phyloP scores from a whole-genome alignment of 2,797 vertebrate genomes.

The Lepilemur ruficaudatus region DNA sequence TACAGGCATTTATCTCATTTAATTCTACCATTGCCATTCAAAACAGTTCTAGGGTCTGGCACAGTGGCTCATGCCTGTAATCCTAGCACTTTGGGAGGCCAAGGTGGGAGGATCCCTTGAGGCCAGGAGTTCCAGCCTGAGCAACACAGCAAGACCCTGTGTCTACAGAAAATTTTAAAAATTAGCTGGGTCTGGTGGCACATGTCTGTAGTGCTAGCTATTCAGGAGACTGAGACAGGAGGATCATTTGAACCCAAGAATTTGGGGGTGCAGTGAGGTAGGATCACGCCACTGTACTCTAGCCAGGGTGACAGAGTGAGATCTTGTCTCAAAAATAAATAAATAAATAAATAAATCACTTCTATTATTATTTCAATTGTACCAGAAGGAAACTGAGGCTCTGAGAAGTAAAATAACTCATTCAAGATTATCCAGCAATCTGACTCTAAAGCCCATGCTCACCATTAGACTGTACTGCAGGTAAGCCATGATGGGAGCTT shows the following conservation, averaged over 20 bases:
- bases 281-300: not conserved
- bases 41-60: not conserved
- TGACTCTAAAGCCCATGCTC: not conserved
- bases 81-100: not conserved
- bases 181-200: not conserved
- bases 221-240: not conserved
- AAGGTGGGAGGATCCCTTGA: not conserved
- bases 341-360: not conserved
- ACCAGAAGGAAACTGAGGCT: constrained; percentile 26
- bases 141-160: not conserved
- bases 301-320: not conserved
- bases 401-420: not conserved
- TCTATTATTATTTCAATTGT: constrained; percentile 16
- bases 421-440: not conserved
- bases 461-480: not conserved
- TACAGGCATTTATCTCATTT: constrained; percentile 11
- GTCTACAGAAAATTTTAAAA: not conserved
- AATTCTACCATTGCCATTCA: not conserved
- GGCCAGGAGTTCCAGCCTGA: not conserved
- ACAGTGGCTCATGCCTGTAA: not conserved
- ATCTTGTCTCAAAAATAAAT: not conserved
- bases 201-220: not conserved
- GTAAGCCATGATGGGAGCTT: not conserved
- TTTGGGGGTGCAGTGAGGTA: not conserved
- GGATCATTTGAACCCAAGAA: not conserved